Evolutionary conservation across 2,797 vertebrate species (phyloP).

Genomic region (Bradypodion ventrale): DNA sequence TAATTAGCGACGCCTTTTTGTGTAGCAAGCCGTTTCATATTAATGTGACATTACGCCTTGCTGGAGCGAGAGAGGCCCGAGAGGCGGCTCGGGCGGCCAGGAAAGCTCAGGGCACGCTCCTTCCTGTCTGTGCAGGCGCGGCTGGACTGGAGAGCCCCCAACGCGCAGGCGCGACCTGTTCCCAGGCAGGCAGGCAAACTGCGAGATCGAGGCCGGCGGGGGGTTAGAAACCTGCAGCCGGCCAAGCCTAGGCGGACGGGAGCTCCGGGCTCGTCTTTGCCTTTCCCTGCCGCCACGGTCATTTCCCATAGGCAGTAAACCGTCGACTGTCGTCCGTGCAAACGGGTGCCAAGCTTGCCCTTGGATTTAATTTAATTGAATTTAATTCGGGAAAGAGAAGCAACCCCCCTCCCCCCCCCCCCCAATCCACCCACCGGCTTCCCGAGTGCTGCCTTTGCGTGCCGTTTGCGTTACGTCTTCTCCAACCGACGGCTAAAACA

Average conservation of each 20-base stretch:
- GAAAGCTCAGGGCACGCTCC: conserved; percentile 21
- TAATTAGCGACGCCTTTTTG: conserved; percentile 33
- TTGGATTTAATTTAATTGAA: too few relatives aligned
- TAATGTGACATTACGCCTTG: conserved; percentile 25
- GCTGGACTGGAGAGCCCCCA: not conserved
- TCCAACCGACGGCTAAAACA: conserved; percentile 45
- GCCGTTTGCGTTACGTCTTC: conserved; percentile 40
- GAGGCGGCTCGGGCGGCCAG: conserved; percentile 9
- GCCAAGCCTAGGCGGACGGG: too few relatives aligned
- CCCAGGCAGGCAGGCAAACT: not conserved
- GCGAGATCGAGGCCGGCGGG: not conserved
- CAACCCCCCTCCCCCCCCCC: conserved; percentile 48
- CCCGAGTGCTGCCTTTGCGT: conserved; percentile 48
- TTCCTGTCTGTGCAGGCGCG: conserved; percentile 10
- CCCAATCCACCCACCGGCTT: conserved; percentile 33
- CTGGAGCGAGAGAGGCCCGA: conserved; percentile 16
- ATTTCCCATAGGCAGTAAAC: not conserved
- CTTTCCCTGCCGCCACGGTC: not conserved
- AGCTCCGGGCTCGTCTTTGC: not conserved
- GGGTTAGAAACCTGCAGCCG: too few relatives aligned
- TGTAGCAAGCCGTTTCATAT: conserved; percentile 26
- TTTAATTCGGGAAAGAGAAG: too few relatives aligned
- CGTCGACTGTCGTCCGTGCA: not conserved
- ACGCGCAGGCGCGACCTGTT: conserved; percentile 12
- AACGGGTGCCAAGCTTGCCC: not conserved